Base-by-base conservation (phyloP, 2,113 vertebrate genomes). In the Myiopsitta monachus region DNA sequence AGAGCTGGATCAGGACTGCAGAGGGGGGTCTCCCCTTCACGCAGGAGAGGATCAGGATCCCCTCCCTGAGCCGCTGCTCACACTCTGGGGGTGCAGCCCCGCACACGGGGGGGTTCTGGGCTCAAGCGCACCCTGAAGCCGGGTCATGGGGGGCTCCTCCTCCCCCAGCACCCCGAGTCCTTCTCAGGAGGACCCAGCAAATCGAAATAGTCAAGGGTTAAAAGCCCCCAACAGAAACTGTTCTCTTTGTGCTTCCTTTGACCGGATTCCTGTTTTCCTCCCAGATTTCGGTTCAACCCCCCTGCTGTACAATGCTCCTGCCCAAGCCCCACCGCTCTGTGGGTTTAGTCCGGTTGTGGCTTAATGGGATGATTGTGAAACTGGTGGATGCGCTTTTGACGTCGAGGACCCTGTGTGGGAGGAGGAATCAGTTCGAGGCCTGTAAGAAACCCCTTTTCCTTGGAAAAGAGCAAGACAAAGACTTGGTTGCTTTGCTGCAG, bases 361-460 rank as follows among this genome's bases (percentile, higher is more conserved):
- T 96, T 95, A 90, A 95, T 68, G 79, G 77, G 80, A 55, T 93
- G 91, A 44, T 88, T 95, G 92, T 94, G 94, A 93, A 93, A 96
- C 83, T 7, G 73, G 18, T 68, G 90, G 83, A 73, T 5, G 1
- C 26, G 4, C 5, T 4, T 55, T 92, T 92, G 76, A 81, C 41
- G 38, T 83, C 5, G 17, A 33, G 17, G 63, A 67, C 28, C 43
- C 68, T 18, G 76, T 54, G 90, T 90, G 88, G 96, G 93, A 96
- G 93, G 75, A 91, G 85, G 86, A 38, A 74, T 95, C 38, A 4
- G 31, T n/a, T 7, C 19, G 33, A 59, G 51, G 44, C 27, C 36
- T 61, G 26, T 30, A 31, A 87, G 44, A 69, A 95, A 81, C 74
- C 31, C 0, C 1, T 83, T 63, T 79, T 43, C 12, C 70, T 2